Evolutionary conservation across 2,888 invertebrate genomes (phyloP).

Genomic region (Dasysyrphus albostriatus): DNA sequence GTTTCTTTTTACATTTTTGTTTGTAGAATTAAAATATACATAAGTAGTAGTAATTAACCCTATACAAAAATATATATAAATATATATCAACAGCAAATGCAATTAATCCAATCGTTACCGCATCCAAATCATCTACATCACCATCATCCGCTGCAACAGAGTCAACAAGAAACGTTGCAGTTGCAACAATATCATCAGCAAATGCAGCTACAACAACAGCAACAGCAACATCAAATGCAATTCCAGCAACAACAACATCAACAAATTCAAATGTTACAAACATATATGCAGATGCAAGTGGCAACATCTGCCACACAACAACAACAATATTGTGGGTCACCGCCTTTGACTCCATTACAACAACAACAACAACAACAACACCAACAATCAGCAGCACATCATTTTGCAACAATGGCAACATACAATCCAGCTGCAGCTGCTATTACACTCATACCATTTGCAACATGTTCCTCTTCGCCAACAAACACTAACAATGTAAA

Average conservation of each 20-base stretch:
- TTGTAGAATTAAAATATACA: conserved; percentile 48
- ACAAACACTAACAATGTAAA: conserved; percentile 83
- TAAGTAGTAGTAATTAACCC: conserved; percentile 34
- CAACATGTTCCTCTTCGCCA: conserved; percentile 72
- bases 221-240: conserved; percentile 78
- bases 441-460: conserved; percentile 80
- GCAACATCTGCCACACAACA: conserved; percentile 78
- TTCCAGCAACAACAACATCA: conserved; percentile 80
- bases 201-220: conserved; percentile 77
- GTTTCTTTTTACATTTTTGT: not conserved
- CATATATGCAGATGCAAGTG: conserved; percentile 82
- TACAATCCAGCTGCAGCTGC: conserved; percentile 77
- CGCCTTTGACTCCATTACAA: conserved; percentile 66
- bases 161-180: conserved; percentile 77
- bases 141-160: conserved; percentile 72
- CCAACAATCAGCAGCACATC: conserved; percentile 69
- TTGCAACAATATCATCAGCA: conserved; percentile 79
- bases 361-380: conserved; percentile 60
- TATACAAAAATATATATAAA: conserved; percentile 47
- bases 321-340: conserved; percentile 77
- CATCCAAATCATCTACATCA: conserved; percentile 78
- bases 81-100: conserved; percentile 82
- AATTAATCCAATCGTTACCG: conserved; percentile 83
- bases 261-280: conserved; percentile 82
- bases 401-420: conserved; percentile 80